Conservation (phyloP, 2,113 vertebrate genomes). For the Aegotheles bennettii region DNA sequence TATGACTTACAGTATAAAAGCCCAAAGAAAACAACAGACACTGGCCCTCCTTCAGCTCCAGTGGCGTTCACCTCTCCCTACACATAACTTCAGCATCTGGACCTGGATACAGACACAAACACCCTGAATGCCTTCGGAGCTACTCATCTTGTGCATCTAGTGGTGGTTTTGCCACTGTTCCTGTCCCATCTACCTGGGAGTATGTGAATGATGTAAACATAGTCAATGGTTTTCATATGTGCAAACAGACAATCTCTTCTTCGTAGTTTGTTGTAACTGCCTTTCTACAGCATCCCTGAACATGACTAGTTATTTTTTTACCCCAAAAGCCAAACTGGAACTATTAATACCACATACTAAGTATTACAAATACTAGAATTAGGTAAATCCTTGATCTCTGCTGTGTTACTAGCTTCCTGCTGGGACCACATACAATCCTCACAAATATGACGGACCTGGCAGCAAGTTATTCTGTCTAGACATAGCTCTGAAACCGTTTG, state of each 20-base stretch:
- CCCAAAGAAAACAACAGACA: background rate
- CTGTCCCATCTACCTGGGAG: background rate
- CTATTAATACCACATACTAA: background rate
- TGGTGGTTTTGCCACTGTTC: background rate
- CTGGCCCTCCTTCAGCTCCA: background rate
- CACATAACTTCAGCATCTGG: background rate
- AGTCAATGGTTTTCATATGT: background rate
- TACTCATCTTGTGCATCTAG: background rate
- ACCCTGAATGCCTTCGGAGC: background rate
- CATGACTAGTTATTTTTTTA: background rate
- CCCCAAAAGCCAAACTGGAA: background rate
- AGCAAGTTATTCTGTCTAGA: background rate
- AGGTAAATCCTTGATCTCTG: background rate
- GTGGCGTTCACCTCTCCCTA: background rate
- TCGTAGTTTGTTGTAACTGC: background rate
- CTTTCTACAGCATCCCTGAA: background rate
- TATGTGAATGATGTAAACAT: background rate
- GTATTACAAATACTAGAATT: background rate
- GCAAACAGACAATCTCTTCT: background rate
- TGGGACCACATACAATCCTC: background rate
- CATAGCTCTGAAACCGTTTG: background rate
- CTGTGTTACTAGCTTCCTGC: background rate
- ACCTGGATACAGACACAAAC: background rate
- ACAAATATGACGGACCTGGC: background rate
- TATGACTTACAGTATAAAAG: background rate